Evolutionary conservation across 2,113 vertebrate genomes (phyloP), one percentile per base, ranked within the genome.

Genomic region (Pachyramphus minor): DNA sequence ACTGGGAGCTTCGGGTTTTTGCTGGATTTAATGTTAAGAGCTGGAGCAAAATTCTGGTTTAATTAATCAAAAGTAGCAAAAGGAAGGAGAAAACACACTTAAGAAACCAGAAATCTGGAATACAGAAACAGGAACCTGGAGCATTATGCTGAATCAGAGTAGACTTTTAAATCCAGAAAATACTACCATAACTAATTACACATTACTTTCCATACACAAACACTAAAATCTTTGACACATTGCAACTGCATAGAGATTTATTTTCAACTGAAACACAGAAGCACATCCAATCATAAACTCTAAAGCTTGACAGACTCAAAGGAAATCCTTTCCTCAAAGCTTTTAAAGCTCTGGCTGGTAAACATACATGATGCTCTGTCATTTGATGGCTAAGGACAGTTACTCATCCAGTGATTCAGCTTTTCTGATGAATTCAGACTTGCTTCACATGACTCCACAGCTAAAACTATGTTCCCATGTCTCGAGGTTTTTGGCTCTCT

Each of bases 401-500:
- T 95, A 91, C 59, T 91, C 95, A 96, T 80, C 28, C n/a, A 58
- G 78, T 93, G 90, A 95, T 76, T 96, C 84, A 95, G 89, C 87
- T 95, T 89, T 93, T 87, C 91, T 94, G 89, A 76, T 35, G 5
- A 89, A 87, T 91, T 76, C 58, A 66, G 77, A 41, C 71, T 72
- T 37, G 45, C 77, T 78, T 84, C 71, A 33, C 42, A 63, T 25
- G 82, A 71, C 80, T 89, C 67, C 62, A 90, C 58, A 90, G 89
- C 37, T 30, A 79, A 7, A 96, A 63, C 49, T 47, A 58, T 8
- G 9, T 58, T 93, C 87, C 69, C 37, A 62, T 18, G 53, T 76
- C 84, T 87, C 78, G 33, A 87, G 42, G 45, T 42, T 94, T 96
- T 58, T 93, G 84, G 84, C 53, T 68, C 62, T 41, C 81, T 56